Evolutionary conservation across 1,140 invertebrate genomes (phyloP), one percentile per base, ranked within the genome.

Genomic region (Psix sp.): DNA sequence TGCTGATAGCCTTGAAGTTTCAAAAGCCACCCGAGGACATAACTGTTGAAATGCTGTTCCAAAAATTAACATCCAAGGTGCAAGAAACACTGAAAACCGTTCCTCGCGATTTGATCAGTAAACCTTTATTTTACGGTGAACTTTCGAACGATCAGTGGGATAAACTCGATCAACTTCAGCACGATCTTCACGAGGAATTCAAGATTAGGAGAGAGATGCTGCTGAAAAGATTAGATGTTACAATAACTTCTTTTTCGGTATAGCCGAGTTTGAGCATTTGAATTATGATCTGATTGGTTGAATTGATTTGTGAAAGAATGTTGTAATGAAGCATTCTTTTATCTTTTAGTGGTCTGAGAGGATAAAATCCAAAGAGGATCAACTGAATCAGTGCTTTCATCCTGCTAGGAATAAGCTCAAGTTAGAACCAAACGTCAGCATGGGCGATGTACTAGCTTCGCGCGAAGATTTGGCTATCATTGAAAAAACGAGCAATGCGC

Each of bases 231-330:
- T 84, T 98, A 33, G 96, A 98, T 87, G 96, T 97, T 29, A 99
- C 97, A 2, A 91, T 98, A 77, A 94, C 96, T 84, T 98, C 96
- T 15, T 98, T 98, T 86, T 90, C 93, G 88, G 91, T 92, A 80
- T 31, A 15, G 43, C n/a, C n/a, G n/a, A n/a, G n/a, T n/a, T n/a
- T n/a, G n/a, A n/a, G n/a, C n/a, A n/a, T n/a, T n/a, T n/a, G n/a
- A n/a, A n/a, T n/a, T n/a, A n/a, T n/a, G n/a, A n/a, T n/a, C n/a
- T n/a, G n/a, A n/a, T n/a, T n/a, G n/a, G n/a, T n/a, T n/a, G n/a
- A n/a, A n/a, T n/a, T n/a, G n/a, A n/a, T n/a, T n/a, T n/a, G n/a
- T n/a, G n/a, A n/a, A n/a, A n/a, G n/a, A n/a, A n/a, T n/a, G n/a
- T n/a, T n/a, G n/a, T n/a, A 43, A 31, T 11, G 51, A 35, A 43